Percentiles rank a stretch among this genome's conserved stretches.
These are phyloP conservation scores for Venustaconcha ellipsiformis DNA, from an alignment of 1,140 invertebrate species.

Conservation along the genomic window DNA sequence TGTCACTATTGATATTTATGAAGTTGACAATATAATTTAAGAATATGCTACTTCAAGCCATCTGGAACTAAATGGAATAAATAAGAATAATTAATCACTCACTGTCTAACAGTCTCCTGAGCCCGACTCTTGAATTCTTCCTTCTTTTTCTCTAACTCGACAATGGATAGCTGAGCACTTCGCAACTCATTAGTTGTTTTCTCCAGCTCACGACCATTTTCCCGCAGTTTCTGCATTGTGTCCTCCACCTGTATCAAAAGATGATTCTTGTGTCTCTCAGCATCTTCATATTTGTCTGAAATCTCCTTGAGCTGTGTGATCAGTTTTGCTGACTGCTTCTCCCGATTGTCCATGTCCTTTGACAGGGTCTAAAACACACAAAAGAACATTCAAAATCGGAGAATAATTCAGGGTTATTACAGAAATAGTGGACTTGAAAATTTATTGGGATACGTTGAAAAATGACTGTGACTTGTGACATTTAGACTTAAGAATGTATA, in stretches of 20 bases:
- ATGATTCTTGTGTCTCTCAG: conserved; percentile 53
- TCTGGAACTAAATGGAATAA: too few relatives aligned
- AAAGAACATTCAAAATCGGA: neutral
- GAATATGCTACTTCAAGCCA: too few relatives aligned
- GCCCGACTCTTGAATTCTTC: conserved; percentile 64
- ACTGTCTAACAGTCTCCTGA: conserved; percentile 66
- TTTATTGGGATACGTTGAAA: too few relatives aligned
- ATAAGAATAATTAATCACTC: conserved; percentile 31
- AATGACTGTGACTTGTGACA: too few relatives aligned
- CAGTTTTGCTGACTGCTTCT: conserved; percentile 61
- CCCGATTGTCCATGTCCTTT: conserved; percentile 64
- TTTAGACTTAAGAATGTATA: too few relatives aligned
- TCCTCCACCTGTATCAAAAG: conserved; percentile 58
- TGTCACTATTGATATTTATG: too few relatives aligned
- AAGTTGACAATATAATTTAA: too few relatives aligned
- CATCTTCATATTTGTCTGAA: conserved; percentile 56
- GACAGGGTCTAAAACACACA: conserved; percentile 53
- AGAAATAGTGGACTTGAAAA: too few relatives aligned
- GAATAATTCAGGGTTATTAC: too few relatives aligned
- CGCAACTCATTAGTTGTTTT: conserved; percentile 51
- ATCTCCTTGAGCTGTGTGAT: conserved; percentile 61
- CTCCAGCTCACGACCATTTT: conserved; percentile 51
- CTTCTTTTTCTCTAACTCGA: conserved; percentile 60
- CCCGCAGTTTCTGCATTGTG: conserved; percentile 41
- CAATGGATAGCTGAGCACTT: conserved; percentile 52